Evolutionary conservation across 2,113 vertebrate species (phyloP).

Genomic region (Lepus americanus): DNA sequence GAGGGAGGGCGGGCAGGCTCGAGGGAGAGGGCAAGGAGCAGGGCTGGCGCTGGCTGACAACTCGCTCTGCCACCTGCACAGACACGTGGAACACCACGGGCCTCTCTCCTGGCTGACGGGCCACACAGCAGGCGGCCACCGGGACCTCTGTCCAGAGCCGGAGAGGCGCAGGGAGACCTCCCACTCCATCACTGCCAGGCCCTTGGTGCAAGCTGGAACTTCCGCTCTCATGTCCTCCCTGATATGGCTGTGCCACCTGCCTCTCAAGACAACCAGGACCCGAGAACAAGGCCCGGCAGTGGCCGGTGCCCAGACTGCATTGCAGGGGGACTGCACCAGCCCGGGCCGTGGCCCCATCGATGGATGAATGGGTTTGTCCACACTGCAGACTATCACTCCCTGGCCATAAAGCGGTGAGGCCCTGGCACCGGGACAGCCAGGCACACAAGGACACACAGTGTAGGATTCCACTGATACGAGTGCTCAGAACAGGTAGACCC

Average conservation of each 20-base stretch:
- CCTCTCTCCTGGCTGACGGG: not conserved
- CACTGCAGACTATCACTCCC: not conserved
- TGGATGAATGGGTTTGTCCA: not conserved
- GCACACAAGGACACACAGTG: not conserved
- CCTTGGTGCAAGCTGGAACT: not conserved
- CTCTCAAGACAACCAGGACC: not conserved
- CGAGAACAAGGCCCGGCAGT: not conserved
- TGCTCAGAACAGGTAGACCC: not conserved
- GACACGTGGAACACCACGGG: not conserved
- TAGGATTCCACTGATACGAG: not conserved
- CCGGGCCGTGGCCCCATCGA: not conserved
- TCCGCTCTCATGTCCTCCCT: not conserved
- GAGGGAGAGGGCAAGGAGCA: accelerated
- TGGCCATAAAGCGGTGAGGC: not conserved
- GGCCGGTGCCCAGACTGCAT: not conserved
- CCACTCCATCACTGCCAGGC: accelerated
- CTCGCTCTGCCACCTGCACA: not conserved
- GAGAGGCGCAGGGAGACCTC: not conserved
- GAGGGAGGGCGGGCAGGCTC: not conserved
- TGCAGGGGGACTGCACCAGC: not conserved
- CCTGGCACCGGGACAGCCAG: not conserved
- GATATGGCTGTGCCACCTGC: not conserved
- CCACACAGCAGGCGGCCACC: accelerated
- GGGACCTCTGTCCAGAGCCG: not conserved
- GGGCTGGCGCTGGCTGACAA: accelerated